Base-by-base conservation (phyloP, 2,888 invertebrate genomes). In the Pheosia tremula region DNA sequence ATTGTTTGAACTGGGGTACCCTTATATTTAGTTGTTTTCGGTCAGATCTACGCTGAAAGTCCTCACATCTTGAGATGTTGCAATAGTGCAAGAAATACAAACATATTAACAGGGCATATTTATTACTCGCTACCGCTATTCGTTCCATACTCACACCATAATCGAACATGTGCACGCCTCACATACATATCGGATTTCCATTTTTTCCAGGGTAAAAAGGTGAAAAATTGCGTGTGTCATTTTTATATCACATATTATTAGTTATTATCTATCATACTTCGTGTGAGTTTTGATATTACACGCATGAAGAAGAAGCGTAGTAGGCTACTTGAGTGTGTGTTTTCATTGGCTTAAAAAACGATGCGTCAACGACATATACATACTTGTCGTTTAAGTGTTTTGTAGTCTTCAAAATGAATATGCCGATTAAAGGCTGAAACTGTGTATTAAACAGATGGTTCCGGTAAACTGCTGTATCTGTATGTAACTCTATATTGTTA, bases 101-200 rank as follows among this genome's bases (percentile, higher is more conserved):
- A 24, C 24, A 1, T 1, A 24, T 24, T 24, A 10, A 0, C 9
- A 43, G n/a, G 3, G 5, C 11, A 9, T n/a, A n/a, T n/a, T 11
- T n/a, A 4, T n/a, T 0, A 47, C 4, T 3, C 6, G 1, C 11
- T 11, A 11, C 4, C n/a, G 47, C 71, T 61, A 3, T n/a, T 49
- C 54, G 59, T 64, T 69, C 60, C 10, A 63, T 59, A 62, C 57
- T 66, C 65, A 47, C 39, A 52, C 45, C 5, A 9, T 7, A 49
- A 59, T 54, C 38, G 56, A 54, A 57, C 58, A 61, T 58, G 53
- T 65, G 57, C 67, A 60, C 59, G 67, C 59, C 68, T 68, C 64
- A 73, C 79, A 76, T 77, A 76, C 77, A 78, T 77, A 75, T 74
- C 58, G 67, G 74, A 74, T 72, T 72, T 71, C 74, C 67, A 75